Evolutionary conservation across 1,140 invertebrate species (phyloP).

Genomic region (Caenorhabditis inopinata): DNA sequence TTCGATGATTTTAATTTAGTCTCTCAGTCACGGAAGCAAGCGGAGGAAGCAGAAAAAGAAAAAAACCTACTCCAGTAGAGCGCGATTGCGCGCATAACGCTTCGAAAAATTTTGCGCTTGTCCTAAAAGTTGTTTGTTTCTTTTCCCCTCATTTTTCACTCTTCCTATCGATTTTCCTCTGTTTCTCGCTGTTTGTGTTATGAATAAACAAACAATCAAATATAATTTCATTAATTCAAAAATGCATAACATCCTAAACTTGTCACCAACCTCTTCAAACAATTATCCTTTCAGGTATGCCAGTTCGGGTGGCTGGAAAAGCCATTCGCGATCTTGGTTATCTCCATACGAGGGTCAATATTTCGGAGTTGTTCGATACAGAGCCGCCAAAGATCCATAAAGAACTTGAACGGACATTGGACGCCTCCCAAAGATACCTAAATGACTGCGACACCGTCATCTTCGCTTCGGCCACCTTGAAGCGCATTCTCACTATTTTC

Average conservation of each 20-base stretch:
- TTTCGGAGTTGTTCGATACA: neutral
- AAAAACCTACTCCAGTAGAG: neutral
- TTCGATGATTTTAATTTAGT: too few species aligned
- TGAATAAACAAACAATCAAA: too few species aligned
- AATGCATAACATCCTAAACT: neutral
- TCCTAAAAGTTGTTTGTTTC: constrained; percentile 8
- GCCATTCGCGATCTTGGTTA: constrained; percentile 2
- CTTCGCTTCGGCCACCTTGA: constrained; percentile 13
- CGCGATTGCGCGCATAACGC: neutral
- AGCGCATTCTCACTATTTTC: neutral
- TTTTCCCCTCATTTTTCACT: neutral
- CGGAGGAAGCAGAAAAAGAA: too few species aligned
- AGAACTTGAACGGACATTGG: neutral
- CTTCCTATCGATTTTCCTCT: neutral
- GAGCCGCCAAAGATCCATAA: neutral
- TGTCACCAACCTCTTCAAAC: neutral
- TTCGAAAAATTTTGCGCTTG: neutral
- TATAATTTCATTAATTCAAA: too few species aligned
- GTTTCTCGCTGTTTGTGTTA: neutral
- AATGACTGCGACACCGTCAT: constrained; percentile 19
- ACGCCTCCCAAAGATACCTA: neutral
- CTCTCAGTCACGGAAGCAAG: too few species aligned
- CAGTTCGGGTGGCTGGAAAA: constrained; percentile 19
- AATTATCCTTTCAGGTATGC: neutral
- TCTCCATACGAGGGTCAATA: neutral